Base-by-base conservation (phyloP, 64 coral and sea anemone species). In the Hydrozoanthus tunicans region DNA sequence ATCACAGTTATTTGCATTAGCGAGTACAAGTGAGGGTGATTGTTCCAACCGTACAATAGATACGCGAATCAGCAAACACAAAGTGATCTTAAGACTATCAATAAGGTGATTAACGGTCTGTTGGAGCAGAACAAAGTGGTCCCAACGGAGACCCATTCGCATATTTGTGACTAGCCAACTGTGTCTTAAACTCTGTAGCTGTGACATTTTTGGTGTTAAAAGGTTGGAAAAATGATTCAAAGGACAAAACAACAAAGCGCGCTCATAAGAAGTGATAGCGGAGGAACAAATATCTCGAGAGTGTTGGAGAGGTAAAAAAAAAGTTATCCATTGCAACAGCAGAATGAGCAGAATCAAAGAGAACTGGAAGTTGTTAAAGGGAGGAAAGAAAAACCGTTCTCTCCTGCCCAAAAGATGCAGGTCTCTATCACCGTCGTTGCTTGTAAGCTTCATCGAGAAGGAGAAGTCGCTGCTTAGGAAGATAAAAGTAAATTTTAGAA, bases 1-100 rank as follows among this genome's bases (percentile, higher is more conserved):
- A n/a, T 75, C 86, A 77, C 26, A 56, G 86, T 59, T 89, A 3
- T 53, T 68, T 60, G 70, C 86, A 51, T 77, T 76, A 77, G 86
- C 76, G 86, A 75, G 76, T 71, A 89, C 71, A 53, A 3, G 70
- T 60, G 86, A 89, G 86, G 86, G 32, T 76, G 86, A 89, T 56
- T 77, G 77, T 63, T 89, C 70, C 69, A 75, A 77, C 54, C 86
- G 64, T 6, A 9, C 20, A 3, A 89, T 77, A 89, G 70, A 89
- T 89, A 77, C 73, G 73, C 73, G 73, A 25, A 77, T 77, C 6
- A 77, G 51, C 43, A 8, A 77, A 77, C 7, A 12, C 43, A 77
- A 77, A 77, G 73, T 43, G 73, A 77, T 26, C 73, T 77, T 52
- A 53, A 77, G 73, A 52, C 73, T 43, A 77, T 77, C 73, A 77